Conservation (phyloP, 2,113 vertebrate genomes). For the Oriolus oriolus region DNA sequence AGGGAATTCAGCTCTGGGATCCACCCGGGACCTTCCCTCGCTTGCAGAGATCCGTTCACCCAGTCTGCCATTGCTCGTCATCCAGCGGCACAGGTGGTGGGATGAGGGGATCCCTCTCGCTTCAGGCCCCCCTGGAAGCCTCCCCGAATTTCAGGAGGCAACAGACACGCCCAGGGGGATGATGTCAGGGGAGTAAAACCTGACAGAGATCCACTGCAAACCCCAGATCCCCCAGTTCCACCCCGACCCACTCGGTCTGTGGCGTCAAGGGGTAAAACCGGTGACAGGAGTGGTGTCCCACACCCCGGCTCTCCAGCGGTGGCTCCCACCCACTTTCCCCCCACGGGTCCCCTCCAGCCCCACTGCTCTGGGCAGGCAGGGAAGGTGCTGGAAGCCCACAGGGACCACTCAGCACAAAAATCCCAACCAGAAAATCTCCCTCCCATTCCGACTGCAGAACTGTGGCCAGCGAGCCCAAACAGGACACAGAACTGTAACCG, state of each 20-base stretch:
- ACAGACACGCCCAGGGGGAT: rapidly evolving
- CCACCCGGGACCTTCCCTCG: background rate
- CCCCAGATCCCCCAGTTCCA: background rate
- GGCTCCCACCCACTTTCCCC: background rate
- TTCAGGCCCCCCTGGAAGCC: background rate
- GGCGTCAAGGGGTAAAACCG: background rate
- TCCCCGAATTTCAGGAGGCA: background rate
- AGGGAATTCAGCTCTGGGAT: rapidly evolving
- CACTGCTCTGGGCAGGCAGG: background rate
- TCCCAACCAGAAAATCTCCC: background rate
- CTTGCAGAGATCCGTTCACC: background rate
- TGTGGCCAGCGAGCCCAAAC: background rate
- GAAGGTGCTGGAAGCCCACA: background rate
- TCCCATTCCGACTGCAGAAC: background rate
- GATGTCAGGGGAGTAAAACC: background rate
- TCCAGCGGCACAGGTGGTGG: rapidly evolving
- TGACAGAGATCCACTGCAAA: rapidly evolving
- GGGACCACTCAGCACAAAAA: background rate
- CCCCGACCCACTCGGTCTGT: rapidly evolving
- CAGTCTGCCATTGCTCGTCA: background rate
- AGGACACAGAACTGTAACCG: background rate
- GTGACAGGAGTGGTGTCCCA: background rate
- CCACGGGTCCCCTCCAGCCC: background rate
- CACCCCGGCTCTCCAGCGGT: rapidly evolving
- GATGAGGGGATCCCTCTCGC: background rate